These are phyloP conservation scores for Pitangus sulphuratus DNA, from an alignment of 2,797 vertebrate genomes.

Conservation along the genomic window DNA sequence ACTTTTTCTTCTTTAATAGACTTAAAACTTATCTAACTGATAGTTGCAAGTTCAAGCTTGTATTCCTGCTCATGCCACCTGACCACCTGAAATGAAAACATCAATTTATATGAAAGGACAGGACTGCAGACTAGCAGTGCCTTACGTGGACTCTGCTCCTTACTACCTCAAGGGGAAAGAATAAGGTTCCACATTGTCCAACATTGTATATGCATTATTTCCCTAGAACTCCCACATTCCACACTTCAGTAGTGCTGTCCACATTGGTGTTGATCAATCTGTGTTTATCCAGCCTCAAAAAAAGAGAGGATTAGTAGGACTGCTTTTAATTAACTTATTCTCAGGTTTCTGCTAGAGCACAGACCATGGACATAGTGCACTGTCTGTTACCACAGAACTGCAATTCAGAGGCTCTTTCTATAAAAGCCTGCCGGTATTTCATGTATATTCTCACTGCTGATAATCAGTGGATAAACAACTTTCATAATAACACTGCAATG, in stretches of 20 bases:
- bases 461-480: slow-evolving; percentile 64
- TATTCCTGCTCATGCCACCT: background rate
- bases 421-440: slow-evolving; percentile 52
- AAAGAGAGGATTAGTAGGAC: background rate
- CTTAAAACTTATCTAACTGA: background rate
- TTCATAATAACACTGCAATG: slow-evolving; percentile 49
- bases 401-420: slow-evolving; percentile 11
- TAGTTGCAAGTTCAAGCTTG: background rate
- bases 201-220: background rate
- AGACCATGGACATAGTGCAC: background rate
- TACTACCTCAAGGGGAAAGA: background rate
- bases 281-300: background rate
- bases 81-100: background rate
- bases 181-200: background rate
- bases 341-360: background rate
- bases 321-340: background rate
- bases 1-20: slow-evolving; percentile 6
- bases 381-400: background rate
- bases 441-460: slow-evolving; percentile 1
- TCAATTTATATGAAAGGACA: background rate
- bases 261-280: background rate
- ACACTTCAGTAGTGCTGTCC: background rate
- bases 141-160: background rate
- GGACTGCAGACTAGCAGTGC: background rate
- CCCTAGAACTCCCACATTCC: background rate